Base-by-base conservation (phyloP, 2,888 invertebrate genomes). In the Fragum fragum region DNA sequence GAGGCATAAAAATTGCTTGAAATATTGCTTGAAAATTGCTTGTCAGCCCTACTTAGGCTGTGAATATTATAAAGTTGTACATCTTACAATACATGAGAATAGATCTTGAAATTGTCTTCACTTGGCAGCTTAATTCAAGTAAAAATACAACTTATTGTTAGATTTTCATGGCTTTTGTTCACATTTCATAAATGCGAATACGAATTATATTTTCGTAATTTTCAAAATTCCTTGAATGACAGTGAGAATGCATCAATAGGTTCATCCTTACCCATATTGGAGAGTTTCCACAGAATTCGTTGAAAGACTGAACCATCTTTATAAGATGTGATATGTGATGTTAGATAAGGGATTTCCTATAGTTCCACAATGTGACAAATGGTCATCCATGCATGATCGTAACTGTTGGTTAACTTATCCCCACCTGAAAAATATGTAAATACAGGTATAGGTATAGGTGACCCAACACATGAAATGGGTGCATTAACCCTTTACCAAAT, bases 221-320 rank as follows among this genome's bases (percentile, higher is more conserved):
- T 7, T 6, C 14, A 26, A 1, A 28, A 7, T 61, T 1, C 9
- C n/a, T n/a, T n/a, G n/a, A n/a, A n/a, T n/a, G n/a, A n/a, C n/a
- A n/a, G n/a, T n/a, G n/a, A n/a, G n/a, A n/a, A n/a, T n/a, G n/a
- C n/a, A n/a, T n/a, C n/a, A n/a, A n/a, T 32, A 36, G 1, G 2
- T 63, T 23, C 21, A 42, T 63, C 42, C 79, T 53, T 72, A 81
- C 81, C 77, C 77, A 78, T 53, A 81, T 71, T 23, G 74, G 71
- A 21, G 83, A 75, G 36, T 76, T 53, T 55, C 81, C 81, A 73
- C 86, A 86, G 66, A 83, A 86, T 47, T 86, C 83, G 59, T 79
- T 75, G 76, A 86, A 86, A 26, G 79, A 74, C 63, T 83, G 75
- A 6, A 76, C 79, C 81, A 81, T 86, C n/a, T 66, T 79, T 36